These are phyloP conservation scores for Pachyseris speciosa DNA, from an alignment of 64 coral and sea anemone genomes.

Conservation along the genomic window DNA sequence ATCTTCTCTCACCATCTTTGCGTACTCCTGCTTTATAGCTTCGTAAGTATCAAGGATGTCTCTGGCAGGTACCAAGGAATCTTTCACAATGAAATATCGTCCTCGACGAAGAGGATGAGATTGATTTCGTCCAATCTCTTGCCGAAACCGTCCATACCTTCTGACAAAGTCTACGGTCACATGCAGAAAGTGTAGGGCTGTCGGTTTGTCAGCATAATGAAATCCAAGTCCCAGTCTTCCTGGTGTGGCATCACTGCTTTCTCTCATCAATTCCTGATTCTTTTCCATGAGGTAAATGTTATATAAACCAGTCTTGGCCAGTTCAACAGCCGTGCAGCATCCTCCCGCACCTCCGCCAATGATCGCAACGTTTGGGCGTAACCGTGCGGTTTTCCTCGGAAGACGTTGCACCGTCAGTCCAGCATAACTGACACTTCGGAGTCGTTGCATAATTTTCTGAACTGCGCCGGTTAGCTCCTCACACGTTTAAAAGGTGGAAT, in stretches of 20 bases:
- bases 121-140: background rate
- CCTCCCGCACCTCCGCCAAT: slow-evolving; percentile 76
- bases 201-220: slow-evolving; percentile 69
- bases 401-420: background rate
- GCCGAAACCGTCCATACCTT: slow-evolving; percentile 56
- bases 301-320: slow-evolving; percentile 30
- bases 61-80: slow-evolving; percentile 20
- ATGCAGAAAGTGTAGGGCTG: slow-evolving; percentile 56
- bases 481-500: too few species aligned
- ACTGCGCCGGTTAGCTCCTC: too few species aligned
- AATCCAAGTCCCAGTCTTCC: slow-evolving; percentile 75
- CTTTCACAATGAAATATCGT: slow-evolving; percentile 74
- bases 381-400: background rate
- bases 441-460: background rate
- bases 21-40: slow-evolving; percentile 66
- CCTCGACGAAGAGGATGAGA: slow-evolving; percentile 67
- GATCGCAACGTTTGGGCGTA: background rate
- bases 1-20: slow-evolving; percentile 58
- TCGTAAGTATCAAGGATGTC: slow-evolving; percentile 59
- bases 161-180: slow-evolving; percentile 54
- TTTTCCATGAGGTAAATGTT: slow-evolving; percentile 63
- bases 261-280: slow-evolving; percentile 52
- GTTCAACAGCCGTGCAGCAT: slow-evolving; percentile 69
- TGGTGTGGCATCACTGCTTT: slow-evolving; percentile 57
- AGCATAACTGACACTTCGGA: background rate